Base-by-base conservation (phyloP, 2,113 vertebrate species). In the Prionailurus bengalensis region DNA sequence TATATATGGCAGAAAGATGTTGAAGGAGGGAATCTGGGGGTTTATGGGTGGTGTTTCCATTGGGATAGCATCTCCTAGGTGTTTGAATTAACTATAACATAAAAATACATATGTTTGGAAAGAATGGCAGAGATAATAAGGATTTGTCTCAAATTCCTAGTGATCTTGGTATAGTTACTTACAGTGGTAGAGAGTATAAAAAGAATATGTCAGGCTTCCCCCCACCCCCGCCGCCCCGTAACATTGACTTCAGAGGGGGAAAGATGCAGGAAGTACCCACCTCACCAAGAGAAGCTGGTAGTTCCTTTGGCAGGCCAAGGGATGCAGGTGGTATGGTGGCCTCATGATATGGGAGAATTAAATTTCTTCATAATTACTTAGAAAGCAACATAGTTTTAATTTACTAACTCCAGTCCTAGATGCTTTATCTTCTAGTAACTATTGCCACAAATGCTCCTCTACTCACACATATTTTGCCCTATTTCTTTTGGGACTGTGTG, bases 381-480 rank as follows among this genome's bases (percentile, higher is more conserved):
- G 78, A 71, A 83, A 71, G 80, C 45, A 80, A 5, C 42, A 13
- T 42, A 61, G 70, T 88, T 94, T 97, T 95, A 58, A 66, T 45
- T 83, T 53, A 55, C 66, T 71, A 55, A 84, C 71, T 95, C 65
- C 33, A 53, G n/a, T 51, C 36, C 51, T 83, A 83, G 65, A 89
- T 14, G 65, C n/a, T 70, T 70, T 55, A 58, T 80, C n/a, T 95
- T 73, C n/a, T 12, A 39, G 63, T 80, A 58, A 65, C 79, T 76
- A 4, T 65, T 73, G 63, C 70, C 63, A 65, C 53, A 85, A 5
- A 65, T 2, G 16, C 73, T 93, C 31, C 73, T 93, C n/a, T 71
- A 51, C 21, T 97, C 53, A 95, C 23, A 78, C 63, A 25, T 73
- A 82, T 55, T 84, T 95, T 36, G 25, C 2, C 17, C n/a, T 36